phyloP scores from a whole-genome alignment of 2,113 vertebrate genomes.

The Pseudolaguvia tuberculata region DNA sequence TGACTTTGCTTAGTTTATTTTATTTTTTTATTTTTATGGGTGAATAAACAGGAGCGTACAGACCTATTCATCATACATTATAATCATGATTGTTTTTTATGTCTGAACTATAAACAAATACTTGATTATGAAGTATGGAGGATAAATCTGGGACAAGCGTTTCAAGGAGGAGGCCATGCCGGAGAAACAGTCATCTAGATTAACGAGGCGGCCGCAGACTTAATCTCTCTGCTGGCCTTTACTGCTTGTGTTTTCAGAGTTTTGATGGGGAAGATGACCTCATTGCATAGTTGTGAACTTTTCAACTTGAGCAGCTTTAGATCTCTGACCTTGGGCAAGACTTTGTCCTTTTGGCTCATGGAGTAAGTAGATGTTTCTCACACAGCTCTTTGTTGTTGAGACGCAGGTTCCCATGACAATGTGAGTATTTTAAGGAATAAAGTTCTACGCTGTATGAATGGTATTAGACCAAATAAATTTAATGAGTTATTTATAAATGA shows the following conservation, averaged over 20 bases:
- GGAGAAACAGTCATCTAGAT: slow-evolving; percentile 63
- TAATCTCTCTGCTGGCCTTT: slow-evolving; percentile 31
- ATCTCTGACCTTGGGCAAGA: slow-evolving; percentile 44
- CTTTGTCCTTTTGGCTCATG: slow-evolving; percentile 26
- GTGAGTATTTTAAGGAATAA: neutral
- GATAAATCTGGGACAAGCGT: slow-evolving; percentile 66
- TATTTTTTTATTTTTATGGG: slow-evolving; percentile 71
- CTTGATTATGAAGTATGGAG: slow-evolving; percentile 65
- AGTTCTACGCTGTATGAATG: no score
- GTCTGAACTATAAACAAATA: slow-evolving; percentile 72
- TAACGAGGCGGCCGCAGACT: slow-evolving; percentile 57
- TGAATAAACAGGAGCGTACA: slow-evolving; percentile 68
- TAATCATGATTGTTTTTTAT: slow-evolving; percentile 73
- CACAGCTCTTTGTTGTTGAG: neutral
- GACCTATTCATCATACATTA: slow-evolving; percentile 66
- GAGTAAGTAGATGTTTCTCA: slow-evolving; percentile 38
- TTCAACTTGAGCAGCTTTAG: slow-evolving; percentile 41
- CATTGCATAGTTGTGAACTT: slow-evolving; percentile 45
- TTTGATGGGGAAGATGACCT: slow-evolving; percentile 48
- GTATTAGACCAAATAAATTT: no score
- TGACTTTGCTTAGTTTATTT: slow-evolving; percentile 61
- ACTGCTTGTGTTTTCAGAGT: slow-evolving; percentile 39
- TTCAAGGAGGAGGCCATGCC: slow-evolving; percentile 50
- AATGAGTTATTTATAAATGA: no score
- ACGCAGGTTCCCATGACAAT: no score